Conservation (phyloP, 2,113 vertebrate species). For the Clarias gariepinus region DNA sequence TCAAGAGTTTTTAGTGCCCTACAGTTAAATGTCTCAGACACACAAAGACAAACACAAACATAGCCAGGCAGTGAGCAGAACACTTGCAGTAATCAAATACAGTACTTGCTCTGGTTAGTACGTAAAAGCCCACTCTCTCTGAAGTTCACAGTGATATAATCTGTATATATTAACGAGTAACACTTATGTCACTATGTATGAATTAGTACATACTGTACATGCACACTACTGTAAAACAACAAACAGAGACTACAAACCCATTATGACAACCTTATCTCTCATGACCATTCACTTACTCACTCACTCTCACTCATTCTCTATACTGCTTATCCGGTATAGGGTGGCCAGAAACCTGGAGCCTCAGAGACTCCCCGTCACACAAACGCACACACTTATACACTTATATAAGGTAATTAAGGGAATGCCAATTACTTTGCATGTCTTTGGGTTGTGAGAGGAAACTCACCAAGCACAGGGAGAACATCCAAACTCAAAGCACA, state of each 20-base stretch:
- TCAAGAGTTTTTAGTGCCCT: slow-evolving; percentile 6
- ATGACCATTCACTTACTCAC: not conserved
- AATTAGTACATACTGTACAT: not conserved
- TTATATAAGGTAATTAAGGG: too few species aligned
- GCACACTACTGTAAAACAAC: not conserved
- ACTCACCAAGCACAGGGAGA: too few species aligned
- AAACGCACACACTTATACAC: too few species aligned
- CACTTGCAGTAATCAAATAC: not conserved
- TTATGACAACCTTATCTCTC: not conserved
- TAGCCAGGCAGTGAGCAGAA: not conserved
- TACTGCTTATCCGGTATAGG: too few species aligned
- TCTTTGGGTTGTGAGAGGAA: too few species aligned
- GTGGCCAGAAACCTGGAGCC: not conserved
- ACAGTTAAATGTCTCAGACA: slow-evolving; percentile 35
- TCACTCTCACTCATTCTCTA: not conserved
- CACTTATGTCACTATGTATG: not conserved
- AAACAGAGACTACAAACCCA: not conserved
- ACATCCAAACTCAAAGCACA: too few species aligned
- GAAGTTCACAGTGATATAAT: not conserved
- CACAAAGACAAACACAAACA: slow-evolving; percentile 29
- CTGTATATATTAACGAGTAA: not conserved
- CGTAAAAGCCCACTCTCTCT: not conserved
- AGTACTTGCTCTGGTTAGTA: not conserved
- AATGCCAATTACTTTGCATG: too few species aligned
- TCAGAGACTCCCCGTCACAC: too few species aligned